A percentile compares a stretch with the other conserved stretches of the same genome.
These are phyloP conservation scores for Eupithecia inturbata DNA, from an alignment of 2,888 invertebrate genomes.

Conservation along the genomic window DNA sequence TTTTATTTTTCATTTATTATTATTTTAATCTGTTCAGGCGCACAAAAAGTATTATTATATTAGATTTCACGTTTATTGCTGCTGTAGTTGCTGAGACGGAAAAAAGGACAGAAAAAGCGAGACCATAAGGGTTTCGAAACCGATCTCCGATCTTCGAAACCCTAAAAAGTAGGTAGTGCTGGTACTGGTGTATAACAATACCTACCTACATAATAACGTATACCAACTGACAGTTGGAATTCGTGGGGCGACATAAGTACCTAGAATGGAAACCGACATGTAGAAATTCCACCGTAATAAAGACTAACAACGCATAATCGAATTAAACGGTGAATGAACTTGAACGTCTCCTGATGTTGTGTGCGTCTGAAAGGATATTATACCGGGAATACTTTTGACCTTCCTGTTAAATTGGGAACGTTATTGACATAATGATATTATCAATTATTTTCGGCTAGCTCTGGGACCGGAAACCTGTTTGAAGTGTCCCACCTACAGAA, in stretches of 20 bases:
- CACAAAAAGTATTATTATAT: too few species aligned
- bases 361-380: constrained; percentile 33
- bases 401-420: constrained; percentile 20
- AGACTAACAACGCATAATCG: constrained; percentile 50
- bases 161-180: background rate
- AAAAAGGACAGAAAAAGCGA: too few species aligned
- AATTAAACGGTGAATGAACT: constrained; percentile 63
- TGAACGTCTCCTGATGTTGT: constrained; percentile 37
- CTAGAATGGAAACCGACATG: constrained; percentile 21
- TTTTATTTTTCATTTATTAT: too few species aligned
- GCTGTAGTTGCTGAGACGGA: too few species aligned
- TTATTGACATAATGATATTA: constrained; percentile 27
- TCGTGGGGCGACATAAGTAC: background rate
- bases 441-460: constrained; percentile 19
- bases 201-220: background rate
- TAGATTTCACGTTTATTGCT: too few species aligned
- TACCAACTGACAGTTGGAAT: background rate
- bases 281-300: constrained; percentile 47
- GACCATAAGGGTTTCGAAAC: too few species aligned
- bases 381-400: constrained; percentile 41
- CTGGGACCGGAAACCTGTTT: constrained; percentile 5
- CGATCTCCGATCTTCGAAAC: too few species aligned
- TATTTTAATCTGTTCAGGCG: too few species aligned
- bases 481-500: background rate
- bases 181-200: background rate